These are phyloP conservation scores for Eledone cirrhosa DNA, from an alignment of 2,888 invertebrate species.

Conservation along the genomic window DNA sequence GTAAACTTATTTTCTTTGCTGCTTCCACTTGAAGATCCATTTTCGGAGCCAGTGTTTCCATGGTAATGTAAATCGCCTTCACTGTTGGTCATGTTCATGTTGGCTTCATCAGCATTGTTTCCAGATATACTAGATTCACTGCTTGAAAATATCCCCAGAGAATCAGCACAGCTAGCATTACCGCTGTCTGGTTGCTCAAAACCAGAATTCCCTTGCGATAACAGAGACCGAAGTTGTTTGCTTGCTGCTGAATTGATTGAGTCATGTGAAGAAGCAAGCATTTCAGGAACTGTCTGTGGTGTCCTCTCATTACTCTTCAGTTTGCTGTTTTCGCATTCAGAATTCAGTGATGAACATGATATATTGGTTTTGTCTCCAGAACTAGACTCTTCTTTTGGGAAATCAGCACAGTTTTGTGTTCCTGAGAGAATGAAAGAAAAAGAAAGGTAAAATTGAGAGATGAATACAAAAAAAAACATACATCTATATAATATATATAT, in stretches of 20 bases:
- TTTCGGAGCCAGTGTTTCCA: background rate
- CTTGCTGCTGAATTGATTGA: conserved; percentile 20
- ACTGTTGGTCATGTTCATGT: background rate
- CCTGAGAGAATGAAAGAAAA: background rate
- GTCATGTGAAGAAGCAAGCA: conserved; percentile 3
- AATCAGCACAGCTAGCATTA: background rate
- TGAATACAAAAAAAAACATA: background rate
- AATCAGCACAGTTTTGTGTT: background rate
- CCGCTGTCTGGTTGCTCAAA: conserved; percentile 16
- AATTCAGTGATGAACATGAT: background rate
- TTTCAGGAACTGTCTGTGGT: conserved; percentile 12
- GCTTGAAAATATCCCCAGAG: background rate
- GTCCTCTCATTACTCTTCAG: background rate
- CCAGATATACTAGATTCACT: conserved; percentile 3
- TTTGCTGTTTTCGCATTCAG: conserved; percentile 9
- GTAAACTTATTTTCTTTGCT: conserved; percentile 31
- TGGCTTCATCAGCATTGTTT: conserved; percentile 6
- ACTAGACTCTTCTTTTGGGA: conserved; percentile 2
- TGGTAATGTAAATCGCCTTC: background rate
- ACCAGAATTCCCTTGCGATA: background rate
- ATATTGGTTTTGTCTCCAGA: conserved; percentile 8
- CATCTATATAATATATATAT: background rate
- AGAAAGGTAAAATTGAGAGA: background rate
- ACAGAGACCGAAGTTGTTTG: conserved; percentile 10
- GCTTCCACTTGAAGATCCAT: background rate